These are phyloP conservation scores for Nomada fucata DNA, from an alignment of 2,888 invertebrate species.

Conservation along the genomic window DNA sequence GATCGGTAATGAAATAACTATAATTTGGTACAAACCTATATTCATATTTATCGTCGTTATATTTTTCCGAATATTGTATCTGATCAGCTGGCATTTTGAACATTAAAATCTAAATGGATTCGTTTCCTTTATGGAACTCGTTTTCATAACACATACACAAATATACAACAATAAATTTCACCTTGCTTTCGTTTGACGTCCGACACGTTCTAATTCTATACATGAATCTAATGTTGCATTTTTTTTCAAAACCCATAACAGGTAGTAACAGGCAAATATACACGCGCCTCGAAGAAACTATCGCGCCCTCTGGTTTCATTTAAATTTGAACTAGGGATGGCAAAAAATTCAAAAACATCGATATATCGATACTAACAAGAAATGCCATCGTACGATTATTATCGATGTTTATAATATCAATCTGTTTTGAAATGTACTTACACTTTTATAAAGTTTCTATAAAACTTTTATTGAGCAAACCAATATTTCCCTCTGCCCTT, in stretches of 20 bases:
- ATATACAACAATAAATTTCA: slow-evolving; percentile 3
- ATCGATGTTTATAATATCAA: too few species aligned
- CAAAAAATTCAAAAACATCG: too few species aligned
- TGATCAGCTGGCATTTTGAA: slow-evolving; percentile 89
- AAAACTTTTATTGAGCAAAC: too few species aligned
- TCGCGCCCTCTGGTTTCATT: slow-evolving; percentile 17
- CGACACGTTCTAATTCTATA: not conserved
- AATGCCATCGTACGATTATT: too few species aligned
- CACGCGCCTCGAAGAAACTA: slow-evolving; percentile 1
- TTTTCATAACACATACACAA: slow-evolving; percentile 15
- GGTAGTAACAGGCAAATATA: not conserved
- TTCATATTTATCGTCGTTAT: slow-evolving; percentile 93
- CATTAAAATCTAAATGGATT: not conserved
- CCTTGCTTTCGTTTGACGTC: not conserved
- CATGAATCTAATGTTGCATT: not conserved
- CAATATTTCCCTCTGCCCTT: too few species aligned
- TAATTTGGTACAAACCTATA: slow-evolving; percentile 88
- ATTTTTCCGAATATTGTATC: slow-evolving; percentile 97
- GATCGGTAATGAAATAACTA: slow-evolving; percentile 4
- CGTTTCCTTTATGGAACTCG: slow-evolving; percentile 1
- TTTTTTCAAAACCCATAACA: slow-evolving; percentile 31
- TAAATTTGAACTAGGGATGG: not conserved
- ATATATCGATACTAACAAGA: too few species aligned
- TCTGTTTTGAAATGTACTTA: too few species aligned
- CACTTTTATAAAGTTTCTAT: too few species aligned